A percentile compares a stretch with the other conserved stretches of the same genome.
Evolutionary conservation across 2,797 vertebrate species (phyloP).

Genomic region (Geotrypetes seraphini): DNA sequence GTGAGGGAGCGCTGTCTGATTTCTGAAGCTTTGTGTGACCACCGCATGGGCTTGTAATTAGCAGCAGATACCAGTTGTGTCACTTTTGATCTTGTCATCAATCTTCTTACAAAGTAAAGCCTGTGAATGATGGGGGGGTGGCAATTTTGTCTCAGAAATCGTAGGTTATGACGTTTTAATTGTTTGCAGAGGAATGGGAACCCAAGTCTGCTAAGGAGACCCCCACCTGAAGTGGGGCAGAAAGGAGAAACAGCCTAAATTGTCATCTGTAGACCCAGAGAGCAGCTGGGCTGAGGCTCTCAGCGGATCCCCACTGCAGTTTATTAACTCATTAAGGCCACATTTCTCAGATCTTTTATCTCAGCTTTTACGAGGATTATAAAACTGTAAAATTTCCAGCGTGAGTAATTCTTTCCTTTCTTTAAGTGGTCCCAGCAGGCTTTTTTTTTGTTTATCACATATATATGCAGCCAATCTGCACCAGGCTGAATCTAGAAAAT

Average conservation of each 20-base stretch:
- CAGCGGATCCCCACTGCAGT: background rate
- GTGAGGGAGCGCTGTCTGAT: slow-evolving; percentile 19
- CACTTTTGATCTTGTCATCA: slow-evolving; percentile 46
- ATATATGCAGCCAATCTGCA: too few relatives aligned
- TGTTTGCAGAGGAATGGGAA: background rate
- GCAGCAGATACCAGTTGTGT: slow-evolving; percentile 44
- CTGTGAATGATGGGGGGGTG: slow-evolving; percentile 43
- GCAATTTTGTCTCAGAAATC: slow-evolving; percentile 40
- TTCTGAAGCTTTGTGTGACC: slow-evolving; percentile 31
- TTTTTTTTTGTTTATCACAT: too few relatives aligned
- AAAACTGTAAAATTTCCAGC: too few relatives aligned
- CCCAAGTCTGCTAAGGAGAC: slow-evolving; percentile 23
- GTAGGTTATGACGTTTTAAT: slow-evolving; percentile 28
- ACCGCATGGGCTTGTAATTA: slow-evolving; percentile 44
- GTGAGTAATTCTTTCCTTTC: too few relatives aligned
- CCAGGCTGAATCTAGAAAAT: too few relatives aligned
- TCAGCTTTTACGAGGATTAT: background rate
- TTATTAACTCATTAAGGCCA: background rate
- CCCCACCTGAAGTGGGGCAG: background rate
- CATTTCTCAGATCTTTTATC: background rate
- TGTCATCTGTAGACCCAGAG: background rate
- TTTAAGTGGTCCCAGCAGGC: too few relatives aligned
- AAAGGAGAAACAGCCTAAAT: fast-evolving
- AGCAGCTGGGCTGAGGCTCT: background rate
- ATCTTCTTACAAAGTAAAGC: slow-evolving; percentile 46